phyloP scores from a whole-genome alignment of 1,140 invertebrate species.

The Heliconius eleuchia region DNA sequence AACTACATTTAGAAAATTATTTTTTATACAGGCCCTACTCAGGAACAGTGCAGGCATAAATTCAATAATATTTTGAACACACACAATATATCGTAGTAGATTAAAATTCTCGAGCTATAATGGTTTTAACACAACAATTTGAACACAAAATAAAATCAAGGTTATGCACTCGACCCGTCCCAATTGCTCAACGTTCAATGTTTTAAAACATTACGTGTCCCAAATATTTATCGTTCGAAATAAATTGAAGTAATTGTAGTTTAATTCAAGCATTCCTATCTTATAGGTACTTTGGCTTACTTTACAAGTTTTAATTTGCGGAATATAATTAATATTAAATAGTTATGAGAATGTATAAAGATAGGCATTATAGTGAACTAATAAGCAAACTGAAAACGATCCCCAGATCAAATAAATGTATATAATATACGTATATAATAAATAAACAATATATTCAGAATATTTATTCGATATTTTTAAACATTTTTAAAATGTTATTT shows the following conservation, averaged over 20 bases:
- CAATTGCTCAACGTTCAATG: constrained; percentile 30
- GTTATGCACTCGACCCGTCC: constrained; percentile 31
- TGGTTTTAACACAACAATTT: constrained; percentile 35
- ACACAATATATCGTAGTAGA: neutral
- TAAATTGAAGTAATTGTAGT: constrained; percentile 23
- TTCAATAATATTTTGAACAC: neutral
- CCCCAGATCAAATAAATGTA: too few relatives aligned
- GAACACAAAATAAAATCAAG: constrained; percentile 36
- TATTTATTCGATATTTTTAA: too few relatives aligned
- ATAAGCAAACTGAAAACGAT: too few relatives aligned
- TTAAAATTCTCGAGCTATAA: constrained; percentile 34
- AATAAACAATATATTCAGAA: too few relatives aligned
- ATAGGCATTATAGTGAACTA: too few relatives aligned
- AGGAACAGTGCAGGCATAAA: neutral
- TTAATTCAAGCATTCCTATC: constrained; percentile 11
- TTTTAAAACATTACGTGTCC: constrained; percentile 26
- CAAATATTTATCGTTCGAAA: constrained; percentile 28
- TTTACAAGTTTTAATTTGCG: neutral
- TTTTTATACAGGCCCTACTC: neutral
- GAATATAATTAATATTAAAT: neutral
- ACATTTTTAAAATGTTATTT: too few relatives aligned
- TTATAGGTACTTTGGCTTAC: neutral
- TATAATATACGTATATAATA: too few relatives aligned
- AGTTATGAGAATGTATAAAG: too few relatives aligned
- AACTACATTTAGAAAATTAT: too few relatives aligned